Percentiles rank a stretch among this genome's conserved stretches.
Conservation (phyloP, 2,113 vertebrate genomes). For the Melanocharis versteri region DNA sequence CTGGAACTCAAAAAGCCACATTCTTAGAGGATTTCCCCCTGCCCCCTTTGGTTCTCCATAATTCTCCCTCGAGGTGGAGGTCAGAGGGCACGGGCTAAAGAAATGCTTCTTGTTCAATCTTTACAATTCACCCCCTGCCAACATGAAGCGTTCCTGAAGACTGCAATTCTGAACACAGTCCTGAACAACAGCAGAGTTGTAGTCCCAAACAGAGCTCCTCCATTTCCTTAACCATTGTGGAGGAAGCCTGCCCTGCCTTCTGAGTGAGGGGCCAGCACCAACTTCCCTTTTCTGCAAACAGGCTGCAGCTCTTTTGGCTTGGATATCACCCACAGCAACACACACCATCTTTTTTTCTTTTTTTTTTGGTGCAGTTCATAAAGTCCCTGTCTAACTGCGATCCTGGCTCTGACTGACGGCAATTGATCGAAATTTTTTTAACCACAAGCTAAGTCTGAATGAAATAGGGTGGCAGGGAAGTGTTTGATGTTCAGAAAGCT, state of each 20-base stretch:
- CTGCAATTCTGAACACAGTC: background rate
- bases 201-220: background rate
- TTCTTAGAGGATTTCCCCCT: slow-evolving; percentile 17
- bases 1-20: background rate
- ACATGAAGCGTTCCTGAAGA: background rate
- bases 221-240: background rate
- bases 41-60: background rate
- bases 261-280: background rate
- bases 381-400: background rate
- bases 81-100: background rate
- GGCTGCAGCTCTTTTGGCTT: background rate
- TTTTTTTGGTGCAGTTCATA: background rate
- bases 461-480: background rate
- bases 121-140: background rate
- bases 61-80: background rate
- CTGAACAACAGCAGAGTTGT: background rate
- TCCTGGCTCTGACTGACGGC: background rate
- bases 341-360: background rate
- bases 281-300: background rate
- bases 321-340: background rate
- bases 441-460: background rate
- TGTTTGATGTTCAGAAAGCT: background rate
- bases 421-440: background rate
- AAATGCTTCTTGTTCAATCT: background rate
- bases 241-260: background rate